Evolutionary conservation across 2,888 invertebrate species (phyloP).

Genomic region (Gandaritis pyraliata): DNA sequence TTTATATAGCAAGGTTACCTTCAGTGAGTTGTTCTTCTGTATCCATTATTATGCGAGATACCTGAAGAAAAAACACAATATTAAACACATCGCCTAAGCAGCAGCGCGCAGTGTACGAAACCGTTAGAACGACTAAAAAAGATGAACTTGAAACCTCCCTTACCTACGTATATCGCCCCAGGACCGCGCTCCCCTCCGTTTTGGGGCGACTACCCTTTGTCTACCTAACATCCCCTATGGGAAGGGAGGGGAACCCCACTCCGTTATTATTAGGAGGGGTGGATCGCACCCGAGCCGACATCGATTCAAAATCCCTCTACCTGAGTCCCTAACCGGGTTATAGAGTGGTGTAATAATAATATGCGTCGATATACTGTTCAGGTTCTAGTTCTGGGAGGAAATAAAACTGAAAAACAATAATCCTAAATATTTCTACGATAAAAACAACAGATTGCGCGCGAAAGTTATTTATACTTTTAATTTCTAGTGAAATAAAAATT

Average conservation of each 20-base stretch:
- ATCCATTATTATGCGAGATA: conserved; percentile 39
- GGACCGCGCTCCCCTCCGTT: conserved; percentile 76
- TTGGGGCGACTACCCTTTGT: conserved; percentile 82
- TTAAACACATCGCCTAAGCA: conserved; percentile 16
- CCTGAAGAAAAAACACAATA: conserved; percentile 26
- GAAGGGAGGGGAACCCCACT: conserved; percentile 80
- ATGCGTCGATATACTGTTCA: conserved; percentile 10
- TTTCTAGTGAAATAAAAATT: neutral
- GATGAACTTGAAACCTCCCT: conserved; percentile 69
- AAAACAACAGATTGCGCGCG: conserved; percentile 19
- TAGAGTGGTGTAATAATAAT: conserved; percentile 47
- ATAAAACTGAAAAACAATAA: conserved; percentile 5
- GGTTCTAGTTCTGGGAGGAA: neutral
- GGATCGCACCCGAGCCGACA: conserved; percentile 68
- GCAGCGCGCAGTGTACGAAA: conserved; percentile 44
- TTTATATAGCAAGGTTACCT: conserved; percentile 23
- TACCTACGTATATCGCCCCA: conserved; percentile 71
- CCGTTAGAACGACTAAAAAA: conserved; percentile 62
- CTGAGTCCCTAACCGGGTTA: conserved; percentile 52
- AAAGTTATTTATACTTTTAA: conserved; percentile 9
- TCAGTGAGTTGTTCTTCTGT: conserved; percentile 29
- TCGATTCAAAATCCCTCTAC: conserved; percentile 69
- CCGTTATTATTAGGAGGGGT: conserved; percentile 73
- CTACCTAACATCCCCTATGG: conserved; percentile 76
- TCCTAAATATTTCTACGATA: neutral